These are phyloP conservation scores for Enteromius viviparus DNA, from an alignment of 2,797 vertebrate genomes.

Conservation along the genomic window DNA sequence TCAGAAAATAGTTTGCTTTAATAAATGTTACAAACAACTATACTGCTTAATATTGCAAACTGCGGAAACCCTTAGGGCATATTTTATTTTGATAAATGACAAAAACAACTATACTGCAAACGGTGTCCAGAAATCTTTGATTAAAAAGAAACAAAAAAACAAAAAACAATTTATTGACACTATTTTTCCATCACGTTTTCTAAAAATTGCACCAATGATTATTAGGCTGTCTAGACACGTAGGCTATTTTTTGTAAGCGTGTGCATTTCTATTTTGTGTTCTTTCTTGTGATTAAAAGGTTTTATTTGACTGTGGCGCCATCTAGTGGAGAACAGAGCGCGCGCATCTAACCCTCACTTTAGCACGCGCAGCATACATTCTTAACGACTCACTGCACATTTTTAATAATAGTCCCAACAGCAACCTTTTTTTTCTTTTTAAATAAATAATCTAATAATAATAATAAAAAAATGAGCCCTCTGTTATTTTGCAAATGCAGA, in stretches of 20 bases:
- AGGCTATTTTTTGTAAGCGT: not conserved
- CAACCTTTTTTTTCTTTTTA: not conserved
- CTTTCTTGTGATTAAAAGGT: not conserved
- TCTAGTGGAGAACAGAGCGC: slow-evolving; percentile 13
- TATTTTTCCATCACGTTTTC: not conserved
- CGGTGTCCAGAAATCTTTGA: not conserved
- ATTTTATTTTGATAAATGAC: too few species aligned
- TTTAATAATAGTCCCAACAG: not conserved
- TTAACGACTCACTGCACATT: not conserved
- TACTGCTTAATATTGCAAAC: too few species aligned
- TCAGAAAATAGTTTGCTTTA: too few species aligned
- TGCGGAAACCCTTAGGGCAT: not conserved
- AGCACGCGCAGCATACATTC: not conserved
- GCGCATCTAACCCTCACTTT: not conserved
- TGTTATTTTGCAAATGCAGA: not conserved
- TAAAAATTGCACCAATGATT: not conserved
- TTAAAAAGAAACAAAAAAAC: not conserved
- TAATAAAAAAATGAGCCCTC: too few species aligned
- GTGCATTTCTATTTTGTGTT: not conserved
- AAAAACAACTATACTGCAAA: not conserved
- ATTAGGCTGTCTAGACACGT: not conserved
- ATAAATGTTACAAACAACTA: too few species aligned
- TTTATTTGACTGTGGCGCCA: slow-evolving; percentile 22
- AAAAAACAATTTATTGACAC: not conserved
- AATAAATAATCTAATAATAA: not conserved